Base-by-base conservation (phyloP, 2,797 vertebrate genomes). In the Sebastes itinus region DNA sequence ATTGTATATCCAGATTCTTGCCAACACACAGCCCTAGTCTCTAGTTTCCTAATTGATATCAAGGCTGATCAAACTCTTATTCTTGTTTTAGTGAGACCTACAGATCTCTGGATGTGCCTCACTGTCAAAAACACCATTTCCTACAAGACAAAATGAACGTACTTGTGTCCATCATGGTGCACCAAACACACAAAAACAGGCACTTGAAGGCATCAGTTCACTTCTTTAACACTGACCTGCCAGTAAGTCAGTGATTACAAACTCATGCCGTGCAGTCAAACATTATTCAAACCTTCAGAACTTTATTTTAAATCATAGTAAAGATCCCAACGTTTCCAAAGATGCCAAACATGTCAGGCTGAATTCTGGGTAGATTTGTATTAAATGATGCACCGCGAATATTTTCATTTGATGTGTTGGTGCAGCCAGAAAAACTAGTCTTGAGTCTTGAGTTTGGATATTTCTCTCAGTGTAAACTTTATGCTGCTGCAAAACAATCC, bases 61-160 rank as follows among this genome's bases (percentile, higher is more conserved):
- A 13, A 56, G 54, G 54, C 54, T 7, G 46, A 49, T 49, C 18
- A 49, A 49, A 56, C 54, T 56, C 54, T 2, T 23, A 11, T 56
- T 56, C 54, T 56, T 56, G 54, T 56, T 56, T 56, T 6, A 56
- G 54, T 12, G 22, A 11, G 2, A 23, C 52, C 52, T 13, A 56
- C 54, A 56, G 22, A 56, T 5, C 54, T 56, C 52, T 25, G 54
- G n/a, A 56, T 0, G 11, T 56, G 54, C 54, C 11, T 49, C 2
- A 18, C 54, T 55, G n/a, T 55, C 10, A 55, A 23, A 55, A 55
- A 49, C 46, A 49, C 46, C 18, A 55, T 12, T 7, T n/a, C 18
- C n/a, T 23, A 56, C 22, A 56, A 56, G 3, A 8, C 23, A 12
- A 25, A 23, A 13, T 56, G 11, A 56, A 56, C 0, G 0, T 0